phyloP scores from a whole-genome alignment of 2,113 vertebrate genomes.

The Psilopsiagon aymara region DNA sequence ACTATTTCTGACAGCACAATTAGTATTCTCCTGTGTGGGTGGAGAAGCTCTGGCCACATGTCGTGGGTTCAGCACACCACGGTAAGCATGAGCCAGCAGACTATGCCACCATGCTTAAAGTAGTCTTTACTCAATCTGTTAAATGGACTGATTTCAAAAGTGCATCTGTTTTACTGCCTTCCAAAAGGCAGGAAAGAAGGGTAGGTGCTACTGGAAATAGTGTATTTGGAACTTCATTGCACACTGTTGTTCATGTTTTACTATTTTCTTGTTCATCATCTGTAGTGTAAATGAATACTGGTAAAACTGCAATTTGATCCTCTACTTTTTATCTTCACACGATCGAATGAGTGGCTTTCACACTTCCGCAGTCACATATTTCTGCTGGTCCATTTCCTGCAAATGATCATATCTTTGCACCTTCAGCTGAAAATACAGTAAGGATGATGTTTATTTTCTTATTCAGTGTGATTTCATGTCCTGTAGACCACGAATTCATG shows the following conservation, averaged over 20 bases:
- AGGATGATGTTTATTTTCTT: not conserved
- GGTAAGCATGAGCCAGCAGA: not conserved
- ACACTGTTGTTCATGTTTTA: not conserved
- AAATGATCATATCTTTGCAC: not conserved
- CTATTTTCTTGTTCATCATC: not conserved
- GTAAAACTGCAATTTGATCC: not conserved
- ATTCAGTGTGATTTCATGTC: not conserved
- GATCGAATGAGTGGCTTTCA: not conserved
- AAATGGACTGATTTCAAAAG: not conserved
- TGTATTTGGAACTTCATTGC: not conserved
- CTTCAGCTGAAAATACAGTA: not conserved
- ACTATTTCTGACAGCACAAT: not conserved
- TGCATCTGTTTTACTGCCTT: not conserved
- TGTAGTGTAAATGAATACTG: not conserved
- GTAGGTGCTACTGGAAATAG: not conserved
- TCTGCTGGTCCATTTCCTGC: not conserved
- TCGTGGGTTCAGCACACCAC: too few species aligned
- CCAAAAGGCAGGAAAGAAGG: not conserved
- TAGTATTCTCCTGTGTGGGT: not conserved
- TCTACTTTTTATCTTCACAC: fast-evolving
- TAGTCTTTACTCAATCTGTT: not conserved
- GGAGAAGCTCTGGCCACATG: not conserved
- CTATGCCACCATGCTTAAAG: not conserved
- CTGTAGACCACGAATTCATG: not conserved
- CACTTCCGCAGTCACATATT: not conserved